Conservation (phyloP, 2,113 vertebrate species). For the Eudorcas thomsonii region DNA sequence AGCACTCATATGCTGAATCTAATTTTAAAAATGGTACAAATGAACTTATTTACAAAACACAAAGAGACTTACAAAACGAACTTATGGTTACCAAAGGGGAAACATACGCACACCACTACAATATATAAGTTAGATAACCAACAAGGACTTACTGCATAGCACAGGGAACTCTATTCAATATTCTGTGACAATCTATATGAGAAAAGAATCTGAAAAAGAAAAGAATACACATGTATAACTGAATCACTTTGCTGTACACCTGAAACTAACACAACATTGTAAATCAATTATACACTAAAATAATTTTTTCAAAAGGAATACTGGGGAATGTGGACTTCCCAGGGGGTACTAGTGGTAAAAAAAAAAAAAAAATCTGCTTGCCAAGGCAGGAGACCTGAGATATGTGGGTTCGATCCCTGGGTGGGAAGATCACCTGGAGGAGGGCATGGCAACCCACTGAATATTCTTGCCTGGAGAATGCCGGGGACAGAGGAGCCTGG, state of each 20-base stretch:
- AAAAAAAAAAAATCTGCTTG: neutral
- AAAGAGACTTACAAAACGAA: neutral
- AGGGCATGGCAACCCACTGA: neutral
- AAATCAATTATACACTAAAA: neutral
- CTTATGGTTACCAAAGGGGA: neutral
- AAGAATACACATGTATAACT: neutral
- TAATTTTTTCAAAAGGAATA: neutral
- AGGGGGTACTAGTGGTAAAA: neutral
- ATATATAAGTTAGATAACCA: neutral
- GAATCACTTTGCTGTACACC: neutral
- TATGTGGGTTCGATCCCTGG: neutral
- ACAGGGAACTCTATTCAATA: neutral
- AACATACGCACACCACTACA: neutral
- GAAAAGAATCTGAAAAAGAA: neutral
- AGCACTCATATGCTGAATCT: neutral
- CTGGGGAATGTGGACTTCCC: neutral
- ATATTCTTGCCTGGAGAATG: neutral
- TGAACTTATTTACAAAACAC: neutral
- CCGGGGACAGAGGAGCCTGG: neutral
- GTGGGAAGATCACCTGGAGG: neutral
- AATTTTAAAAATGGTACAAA: neutral
- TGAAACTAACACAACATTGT: neutral
- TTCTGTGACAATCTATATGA: neutral
- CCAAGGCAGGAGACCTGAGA: neutral
- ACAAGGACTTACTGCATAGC: neutral